These are phyloP conservation scores for Nibea coibor DNA, from an alignment of 2,113 vertebrate genomes.

Conservation along the genomic window DNA sequence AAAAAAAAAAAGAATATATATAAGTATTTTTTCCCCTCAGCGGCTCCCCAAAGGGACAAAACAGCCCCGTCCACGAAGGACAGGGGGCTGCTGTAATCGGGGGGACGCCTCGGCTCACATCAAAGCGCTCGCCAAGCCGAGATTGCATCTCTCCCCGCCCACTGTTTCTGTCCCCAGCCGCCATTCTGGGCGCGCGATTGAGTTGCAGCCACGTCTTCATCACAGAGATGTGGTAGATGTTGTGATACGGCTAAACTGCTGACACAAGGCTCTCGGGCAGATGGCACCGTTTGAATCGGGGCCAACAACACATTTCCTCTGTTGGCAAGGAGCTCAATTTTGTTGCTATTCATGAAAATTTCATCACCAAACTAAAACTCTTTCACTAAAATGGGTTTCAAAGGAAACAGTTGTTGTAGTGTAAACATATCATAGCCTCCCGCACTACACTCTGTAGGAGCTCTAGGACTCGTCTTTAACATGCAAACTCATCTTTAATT, in stretches of 20 bases:
- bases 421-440: conserved; percentile 30
- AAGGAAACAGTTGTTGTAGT: conserved; percentile 14
- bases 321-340: conserved; percentile 28
- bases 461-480: conserved; percentile 24
- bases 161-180: conserved; percentile 45
- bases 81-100: conserved; percentile 27
- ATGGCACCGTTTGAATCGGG: conserved; percentile 74
- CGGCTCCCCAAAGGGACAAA: conserved; percentile 30
- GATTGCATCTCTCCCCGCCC: conserved; percentile 59
- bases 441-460: conserved; percentile 4
- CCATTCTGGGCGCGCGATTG: conserved; percentile 43
- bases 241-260: conserved; percentile 67
- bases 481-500: conserved; percentile 63
- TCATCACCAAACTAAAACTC: conserved; percentile 27
- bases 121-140: conserved; percentile 51
- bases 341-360: conserved; percentile 60
- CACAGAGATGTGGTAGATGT: conserved; percentile 62
- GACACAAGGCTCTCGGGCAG: conserved; percentile 66
- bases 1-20: neutral
- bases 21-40: conserved; percentile 22
- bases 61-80: conserved; percentile 33
- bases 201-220: conserved; percentile 67
- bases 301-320: conserved; percentile 41
- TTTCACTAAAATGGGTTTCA: conserved; percentile 17
- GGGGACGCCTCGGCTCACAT: conserved; percentile 59